Percentiles rank a stretch among this genome's conserved stretches.
Evolutionary conservation across 2,113 vertebrate species (phyloP).

Genomic region (Tachysurus fulvidraco): DNA sequence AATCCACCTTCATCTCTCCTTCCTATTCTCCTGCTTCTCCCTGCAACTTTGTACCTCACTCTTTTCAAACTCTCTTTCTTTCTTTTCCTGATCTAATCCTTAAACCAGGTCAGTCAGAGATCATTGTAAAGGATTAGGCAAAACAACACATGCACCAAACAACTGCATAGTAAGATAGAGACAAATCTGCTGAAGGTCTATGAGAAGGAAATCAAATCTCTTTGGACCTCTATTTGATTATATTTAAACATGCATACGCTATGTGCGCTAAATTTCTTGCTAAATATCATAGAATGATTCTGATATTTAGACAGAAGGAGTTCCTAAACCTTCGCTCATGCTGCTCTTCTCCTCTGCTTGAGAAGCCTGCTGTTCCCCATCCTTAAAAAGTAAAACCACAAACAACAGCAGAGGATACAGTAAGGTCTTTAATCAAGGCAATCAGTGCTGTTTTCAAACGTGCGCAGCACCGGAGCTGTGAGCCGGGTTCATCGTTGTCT

Average conservation of each 20-base stretch:
- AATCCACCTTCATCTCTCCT: conserved; percentile 46
- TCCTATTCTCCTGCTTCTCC: conserved; percentile 50
- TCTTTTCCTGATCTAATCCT: not conserved
- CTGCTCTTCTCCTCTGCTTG: not conserved
- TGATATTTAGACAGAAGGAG: not conserved
- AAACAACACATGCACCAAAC: not conserved
- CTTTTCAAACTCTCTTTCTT: conserved; percentile 22
- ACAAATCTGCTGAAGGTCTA: not conserved
- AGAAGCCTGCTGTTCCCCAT: conserved; percentile 29
- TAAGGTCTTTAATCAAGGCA: conserved; percentile 97
- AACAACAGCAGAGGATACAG: conserved; percentile 93
- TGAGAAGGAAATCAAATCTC: not conserved
- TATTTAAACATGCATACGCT: not conserved
- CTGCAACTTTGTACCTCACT: conserved; percentile 52
- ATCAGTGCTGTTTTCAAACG: conserved; percentile 99
- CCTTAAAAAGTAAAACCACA: conserved; percentile 66
- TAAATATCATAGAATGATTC: not conserved
- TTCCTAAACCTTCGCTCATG: not conserved
- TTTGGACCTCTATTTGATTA: not conserved
- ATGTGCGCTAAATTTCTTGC: not conserved
- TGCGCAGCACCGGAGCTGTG: conserved; percentile 86
- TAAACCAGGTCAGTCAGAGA: not conserved
- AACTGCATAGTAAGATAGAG: not conserved
- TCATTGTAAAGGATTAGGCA: not conserved
- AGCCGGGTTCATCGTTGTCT: conserved; percentile 94